Evolutionary conservation across 2,797 vertebrate genomes (phyloP).

Genomic region (Enteromius thamalakanensis): DNA sequence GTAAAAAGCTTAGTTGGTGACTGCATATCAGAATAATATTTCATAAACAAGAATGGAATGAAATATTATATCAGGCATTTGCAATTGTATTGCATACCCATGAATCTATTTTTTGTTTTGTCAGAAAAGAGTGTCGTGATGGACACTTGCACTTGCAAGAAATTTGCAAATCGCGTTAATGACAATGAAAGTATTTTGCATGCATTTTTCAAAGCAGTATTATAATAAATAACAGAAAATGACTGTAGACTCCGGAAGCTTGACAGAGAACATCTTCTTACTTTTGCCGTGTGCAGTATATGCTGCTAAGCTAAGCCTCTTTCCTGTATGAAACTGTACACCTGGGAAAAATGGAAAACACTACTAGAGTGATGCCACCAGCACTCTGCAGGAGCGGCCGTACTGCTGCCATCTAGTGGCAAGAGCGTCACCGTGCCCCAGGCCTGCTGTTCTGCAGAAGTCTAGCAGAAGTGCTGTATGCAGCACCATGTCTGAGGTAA

Average conservation of each 20-base stretch:
- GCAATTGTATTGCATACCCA: neutral
- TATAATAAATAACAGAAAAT: neutral
- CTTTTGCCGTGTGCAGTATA: neutral
- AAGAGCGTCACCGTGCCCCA: conserved; percentile 42
- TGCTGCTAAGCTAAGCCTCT: neutral
- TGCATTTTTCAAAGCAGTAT: neutral
- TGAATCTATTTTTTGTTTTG: neutral
- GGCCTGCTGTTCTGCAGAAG: conserved; percentile 60
- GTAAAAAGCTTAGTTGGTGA: conserved; percentile 63
- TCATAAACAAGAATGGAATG: neutral
- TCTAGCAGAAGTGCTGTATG: conserved; percentile 78
- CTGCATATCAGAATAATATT: neutral
- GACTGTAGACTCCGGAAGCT: neutral
- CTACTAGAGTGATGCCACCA: neutral
- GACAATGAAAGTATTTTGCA: neutral
- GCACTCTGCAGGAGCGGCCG: conserved; percentile 28
- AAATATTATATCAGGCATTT: conserved; percentile 19
- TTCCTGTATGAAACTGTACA: neutral
- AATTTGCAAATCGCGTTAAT: neutral
- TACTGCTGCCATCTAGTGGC: conserved; percentile 83
- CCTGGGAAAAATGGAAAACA: neutral
- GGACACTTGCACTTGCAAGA: neutral
- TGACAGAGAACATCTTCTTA: neutral
- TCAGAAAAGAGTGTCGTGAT: neutral
- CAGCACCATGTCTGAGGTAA: conserved; percentile 78